Evolutionary conservation across 2,113 vertebrate species (phyloP), one percentile per base, ranked within the genome.

Genomic region (Phalacrocorax aristotelis): DNA sequence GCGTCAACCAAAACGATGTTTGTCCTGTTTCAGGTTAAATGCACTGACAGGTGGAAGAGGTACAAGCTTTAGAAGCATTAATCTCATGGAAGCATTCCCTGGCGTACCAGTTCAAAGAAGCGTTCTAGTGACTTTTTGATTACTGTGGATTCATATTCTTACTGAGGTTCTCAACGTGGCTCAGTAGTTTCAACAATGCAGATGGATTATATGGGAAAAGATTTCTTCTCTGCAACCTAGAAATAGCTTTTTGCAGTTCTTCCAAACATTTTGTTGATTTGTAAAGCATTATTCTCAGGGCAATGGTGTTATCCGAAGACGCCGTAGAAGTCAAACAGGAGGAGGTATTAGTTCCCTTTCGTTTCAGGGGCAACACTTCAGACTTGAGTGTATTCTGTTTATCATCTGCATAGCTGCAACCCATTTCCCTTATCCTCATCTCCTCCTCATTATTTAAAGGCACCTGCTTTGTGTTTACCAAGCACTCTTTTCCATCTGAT

Each of bases 141-240:
- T 65, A 95, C 5, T 62, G 88, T 25, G 36, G 13, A 36, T 64
- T 80, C 61, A 46, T 0, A 5, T 26, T 75, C 77, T 93, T 83
- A 68, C 42, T 94, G 14, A 95, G 90, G 10, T 38, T 52, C 55
- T 98, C 94, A 51, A 98, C 13, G 4, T 96, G 92, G 54, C 36
- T 93, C 38, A 99, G 90, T 9, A 99, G 98, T 90, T 98, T 99
- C 32, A 99, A 69, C 77, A 99, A 98, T 0, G 99, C 98, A 13
- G 98, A 95, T 4, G 99, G 98, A 81, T 99, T 99, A 91, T 99
- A 99, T 0, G 99, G 99, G 89, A 99, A 99, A 49, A 99, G 98
- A 42, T 98, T 96, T 96, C 97, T 99, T 51, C 85, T 95, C n/a
- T 98, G 98, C 85, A 99, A 96, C 95, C 98, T 98, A 11, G 38